Evolutionary conservation across 2,888 invertebrate genomes (phyloP).

Genomic region (Suillia variegata): DNA sequence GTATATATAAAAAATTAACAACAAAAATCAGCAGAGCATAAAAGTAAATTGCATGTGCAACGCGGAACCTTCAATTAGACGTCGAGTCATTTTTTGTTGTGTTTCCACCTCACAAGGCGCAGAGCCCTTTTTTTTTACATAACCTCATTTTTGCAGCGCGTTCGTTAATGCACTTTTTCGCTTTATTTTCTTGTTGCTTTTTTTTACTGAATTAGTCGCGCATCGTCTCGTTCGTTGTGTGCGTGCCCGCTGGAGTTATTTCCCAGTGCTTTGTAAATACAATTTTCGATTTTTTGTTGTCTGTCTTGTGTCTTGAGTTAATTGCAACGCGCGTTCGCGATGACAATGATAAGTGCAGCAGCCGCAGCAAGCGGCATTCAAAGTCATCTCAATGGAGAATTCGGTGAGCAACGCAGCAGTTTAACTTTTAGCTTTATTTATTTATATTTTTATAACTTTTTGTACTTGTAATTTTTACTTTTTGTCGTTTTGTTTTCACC

Average conservation of each 20-base stretch:
- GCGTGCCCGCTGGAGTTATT: background rate
- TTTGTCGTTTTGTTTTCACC: background rate
- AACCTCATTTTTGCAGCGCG: slow-evolving; percentile 5
- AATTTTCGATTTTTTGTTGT: background rate
- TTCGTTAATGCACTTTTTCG: background rate
- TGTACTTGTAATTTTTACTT: too few species aligned
- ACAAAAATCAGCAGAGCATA: background rate
- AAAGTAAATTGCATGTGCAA: background rate
- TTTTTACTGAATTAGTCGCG: too few species aligned
- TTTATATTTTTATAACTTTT: background rate
- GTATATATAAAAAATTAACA: background rate
- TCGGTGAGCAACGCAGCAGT: background rate
- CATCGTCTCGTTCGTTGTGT: too few species aligned
- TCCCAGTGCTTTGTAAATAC: background rate
- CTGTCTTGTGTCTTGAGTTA: background rate
- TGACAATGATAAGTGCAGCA: slow-evolving; percentile 33
- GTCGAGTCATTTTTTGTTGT: background rate
- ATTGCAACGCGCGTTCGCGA: slow-evolving; percentile 20
- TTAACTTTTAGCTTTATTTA: background rate
- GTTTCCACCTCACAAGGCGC: background rate
- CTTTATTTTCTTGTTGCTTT: too few species aligned
- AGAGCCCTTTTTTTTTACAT: slow-evolving; percentile 7
- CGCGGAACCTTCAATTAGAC: background rate
- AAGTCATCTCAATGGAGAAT: slow-evolving; percentile 15
- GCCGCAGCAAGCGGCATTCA: slow-evolving; percentile 27